Base-by-base conservation (phyloP, 1,140 invertebrate species). In the Bursaphelenchus mucronatus region DNA sequence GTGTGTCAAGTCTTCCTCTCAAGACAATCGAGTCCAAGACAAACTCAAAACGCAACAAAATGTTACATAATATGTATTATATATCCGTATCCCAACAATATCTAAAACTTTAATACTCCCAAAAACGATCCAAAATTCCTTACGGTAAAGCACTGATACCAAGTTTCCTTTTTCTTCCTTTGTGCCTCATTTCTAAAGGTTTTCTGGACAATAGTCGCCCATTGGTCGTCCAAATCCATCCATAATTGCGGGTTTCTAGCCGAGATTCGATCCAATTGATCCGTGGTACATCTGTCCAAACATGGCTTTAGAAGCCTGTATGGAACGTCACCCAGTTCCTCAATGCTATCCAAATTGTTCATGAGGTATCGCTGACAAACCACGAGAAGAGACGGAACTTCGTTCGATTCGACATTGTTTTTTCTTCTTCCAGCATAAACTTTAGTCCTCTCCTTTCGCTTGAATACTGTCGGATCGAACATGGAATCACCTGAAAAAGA, bases 291-390 rank as follows among this genome's bases (percentile, higher is more conserved):
- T n/a, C 44, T 13, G 5, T 45, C 57, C 13, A 59, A 50, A n/a
- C 2, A 2, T 11, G 19, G 40, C 15, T 11, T 11, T 8, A 59
- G 40, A 45, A 59, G 57, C 13, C 30, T 13, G 40, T 44, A 59
- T 44, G 57, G 57, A 11, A 59, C 57, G 40, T 59, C 57, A 17
- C 57, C 57, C 13, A 59, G 13, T 7, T 59, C 57, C 11, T 59
- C 57, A 3, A 59, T 59, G 52, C 57, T n/a, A 59, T 59, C 57
- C 15, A 59, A n/a, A 39, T 59, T n/a, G 13, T 59, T 39, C 40
- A 17, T 15, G 41, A 59, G 11, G 57, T 15, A 59, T 11, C 57
- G 57, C 45, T 59, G 57, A 44, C 57, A 59, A 11, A 59, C 11
- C 11, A 44, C 0, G 11, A 59, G 11, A 1, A 59, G 47, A n/a